Conservation (phyloP, 2,888 invertebrate genomes). For the Polydrusus cervinus region DNA sequence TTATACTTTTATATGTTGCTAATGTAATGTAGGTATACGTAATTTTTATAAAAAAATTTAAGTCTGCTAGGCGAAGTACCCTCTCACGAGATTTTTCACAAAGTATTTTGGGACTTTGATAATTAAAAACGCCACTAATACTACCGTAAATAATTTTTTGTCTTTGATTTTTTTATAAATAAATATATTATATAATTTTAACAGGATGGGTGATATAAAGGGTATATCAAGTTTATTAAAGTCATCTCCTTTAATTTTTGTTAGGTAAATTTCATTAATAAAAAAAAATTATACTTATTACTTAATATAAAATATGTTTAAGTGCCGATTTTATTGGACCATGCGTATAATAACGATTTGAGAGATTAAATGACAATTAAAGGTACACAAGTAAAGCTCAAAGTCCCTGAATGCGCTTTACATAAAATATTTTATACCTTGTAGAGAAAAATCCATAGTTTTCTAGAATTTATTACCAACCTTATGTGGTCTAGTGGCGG, state of each 20-base stretch:
- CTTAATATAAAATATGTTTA: too few relatives aligned
- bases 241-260: too few relatives aligned
- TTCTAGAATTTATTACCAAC: conserved; percentile 71
- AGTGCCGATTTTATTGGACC: too few relatives aligned
- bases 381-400: conserved; percentile 54
- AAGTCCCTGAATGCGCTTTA: conserved; percentile 66
- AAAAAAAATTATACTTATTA: too few relatives aligned
- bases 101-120: conserved; percentile 36
- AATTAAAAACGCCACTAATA: conserved; percentile 1
- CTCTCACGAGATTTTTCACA: conserved; percentile 38
- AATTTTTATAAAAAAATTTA: conserved; percentile 12
- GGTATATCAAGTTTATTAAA: too few relatives aligned
- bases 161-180: background rate
- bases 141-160: background rate
- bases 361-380: background rate
- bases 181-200: background rate
- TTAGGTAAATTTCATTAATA: too few relatives aligned
- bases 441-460: conserved; percentile 70
- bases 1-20: background rate
- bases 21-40: background rate
- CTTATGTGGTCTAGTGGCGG: conserved; percentile 59
- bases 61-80: conserved; percentile 4
- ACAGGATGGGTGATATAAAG: too few relatives aligned
- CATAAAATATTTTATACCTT: conserved; percentile 70
- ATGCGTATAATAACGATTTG: too few relatives aligned